Conservation (phyloP, 2,888 invertebrate genomes). For the Phania funesta region DNA sequence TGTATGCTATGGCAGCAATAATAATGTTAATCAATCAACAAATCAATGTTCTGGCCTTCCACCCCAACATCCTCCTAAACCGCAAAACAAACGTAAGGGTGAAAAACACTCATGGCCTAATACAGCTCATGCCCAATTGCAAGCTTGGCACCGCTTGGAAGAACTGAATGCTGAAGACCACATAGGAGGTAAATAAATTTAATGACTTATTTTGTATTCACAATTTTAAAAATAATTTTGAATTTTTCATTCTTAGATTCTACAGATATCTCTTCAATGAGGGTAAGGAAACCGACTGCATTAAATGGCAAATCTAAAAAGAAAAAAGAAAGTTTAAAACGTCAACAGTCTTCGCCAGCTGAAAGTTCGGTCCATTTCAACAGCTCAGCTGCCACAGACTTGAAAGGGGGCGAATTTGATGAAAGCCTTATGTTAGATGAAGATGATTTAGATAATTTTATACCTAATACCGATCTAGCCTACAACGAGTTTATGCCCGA, state of each 20-base stretch:
- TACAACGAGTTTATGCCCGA: constrained; percentile 80
- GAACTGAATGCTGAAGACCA: constrained; percentile 54
- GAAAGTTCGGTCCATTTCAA: constrained; percentile 68
- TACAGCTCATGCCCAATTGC: constrained; percentile 73
- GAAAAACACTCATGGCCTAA: constrained; percentile 80
- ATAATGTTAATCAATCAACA: constrained; percentile 62
- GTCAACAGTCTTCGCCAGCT: constrained; percentile 80
- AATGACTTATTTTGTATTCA: not conserved
- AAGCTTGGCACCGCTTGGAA: constrained; percentile 66
- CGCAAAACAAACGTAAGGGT: constrained; percentile 70
- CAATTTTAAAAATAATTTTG: too few species aligned
- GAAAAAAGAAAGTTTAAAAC: constrained; percentile 76
- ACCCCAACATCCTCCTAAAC: constrained; percentile 42
- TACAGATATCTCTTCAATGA: constrained; percentile 27
- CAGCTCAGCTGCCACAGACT: constrained; percentile 67
- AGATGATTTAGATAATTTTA: constrained; percentile 82
- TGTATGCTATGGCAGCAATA: constrained; percentile 77
- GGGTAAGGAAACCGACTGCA: constrained; percentile 10
- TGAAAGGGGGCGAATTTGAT: constrained; percentile 71
- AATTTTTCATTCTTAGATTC: too few species aligned
- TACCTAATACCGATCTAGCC: constrained; percentile 81
- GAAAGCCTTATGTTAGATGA: constrained; percentile 83
- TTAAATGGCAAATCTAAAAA: constrained; percentile 67
- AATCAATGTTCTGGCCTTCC: constrained; percentile 40
- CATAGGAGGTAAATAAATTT: constrained; percentile 46